Evolutionary conservation across 2,888 invertebrate species (phyloP).

Genomic region (Amblyteles armatorius): DNA sequence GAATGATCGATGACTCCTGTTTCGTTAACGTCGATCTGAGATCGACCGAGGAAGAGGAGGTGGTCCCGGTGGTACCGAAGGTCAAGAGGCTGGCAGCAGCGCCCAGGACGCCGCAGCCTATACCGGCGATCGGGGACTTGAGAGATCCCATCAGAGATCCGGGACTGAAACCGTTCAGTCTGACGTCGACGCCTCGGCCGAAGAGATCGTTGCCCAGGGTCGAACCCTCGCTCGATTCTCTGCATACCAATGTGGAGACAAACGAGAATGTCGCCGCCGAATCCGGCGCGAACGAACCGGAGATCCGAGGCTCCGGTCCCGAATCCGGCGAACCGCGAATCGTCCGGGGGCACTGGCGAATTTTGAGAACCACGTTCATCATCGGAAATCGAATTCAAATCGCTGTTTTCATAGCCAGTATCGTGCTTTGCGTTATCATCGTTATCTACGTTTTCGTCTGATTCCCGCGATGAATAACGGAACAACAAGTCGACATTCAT

Average conservation of each 20-base stretch:
- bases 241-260: constrained; percentile 49
- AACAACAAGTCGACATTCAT: not conserved
- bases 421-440: constrained; percentile 68
- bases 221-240: constrained; percentile 57
- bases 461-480: constrained; percentile 23
- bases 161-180: constrained; percentile 70
- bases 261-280: constrained; percentile 58
- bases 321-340: constrained; percentile 42
- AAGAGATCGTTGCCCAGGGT: constrained; percentile 67
- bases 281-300: constrained; percentile 44
- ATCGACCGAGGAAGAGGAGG: not conserved
- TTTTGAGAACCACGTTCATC: constrained; percentile 62
- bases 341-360: constrained; percentile 55
- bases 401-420: constrained; percentile 69
- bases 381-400: constrained; percentile 70
- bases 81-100: constrained; percentile 13
- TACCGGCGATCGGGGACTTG: constrained; percentile 25
- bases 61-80: not conserved
- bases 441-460: constrained; percentile 70
- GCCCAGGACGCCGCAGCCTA: not conserved
- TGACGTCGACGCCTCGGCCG: constrained; percentile 66
- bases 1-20: constrained; percentile 68
- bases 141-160: constrained; percentile 59
- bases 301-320: constrained; percentile 42
- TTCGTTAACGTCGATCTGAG: constrained; percentile 72